Percentiles rank a stretch among this genome's conserved stretches.
Evolutionary conservation across 2,113 vertebrate genomes (phyloP).

Genomic region (Rhea americana): DNA sequence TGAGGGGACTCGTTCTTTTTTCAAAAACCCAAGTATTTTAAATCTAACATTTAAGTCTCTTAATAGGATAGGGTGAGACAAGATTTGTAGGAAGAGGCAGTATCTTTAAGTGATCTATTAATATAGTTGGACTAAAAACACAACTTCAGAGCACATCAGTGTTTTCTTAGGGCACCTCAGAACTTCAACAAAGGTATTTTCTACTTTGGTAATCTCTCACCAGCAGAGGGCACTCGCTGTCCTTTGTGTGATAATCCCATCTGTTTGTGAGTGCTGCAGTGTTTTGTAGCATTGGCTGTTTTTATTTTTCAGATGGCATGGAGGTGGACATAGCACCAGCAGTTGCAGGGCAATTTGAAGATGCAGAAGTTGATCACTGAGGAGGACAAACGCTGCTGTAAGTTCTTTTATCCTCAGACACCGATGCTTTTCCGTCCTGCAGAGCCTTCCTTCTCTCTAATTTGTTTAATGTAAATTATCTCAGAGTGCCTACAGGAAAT

Average conservation of each 20-base stretch:
- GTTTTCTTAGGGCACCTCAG: fast-evolving
- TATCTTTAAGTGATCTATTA: fast-evolving
- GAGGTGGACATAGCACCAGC: constrained; percentile 87
- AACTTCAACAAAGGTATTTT: background rate
- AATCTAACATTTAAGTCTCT: background rate
- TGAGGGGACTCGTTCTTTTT: fast-evolving
- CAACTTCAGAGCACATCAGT: fast-evolving
- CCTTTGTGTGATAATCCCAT: background rate
- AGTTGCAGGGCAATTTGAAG: constrained; percentile 94
- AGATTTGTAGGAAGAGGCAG: background rate
- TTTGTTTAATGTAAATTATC: background rate
- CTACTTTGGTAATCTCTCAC: background rate
- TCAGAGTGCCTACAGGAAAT: background rate
- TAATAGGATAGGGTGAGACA: background rate
- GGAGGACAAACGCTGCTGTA: constrained; percentile 41
- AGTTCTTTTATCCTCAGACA: constrained; percentile 28
- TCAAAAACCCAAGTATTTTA: background rate
- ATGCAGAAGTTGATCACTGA: constrained; percentile 96
- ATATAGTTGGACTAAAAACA: background rate
- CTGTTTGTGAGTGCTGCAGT: fast-evolving
- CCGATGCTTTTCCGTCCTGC: background rate
- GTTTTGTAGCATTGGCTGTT: fast-evolving
- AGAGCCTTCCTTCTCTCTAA: background rate
- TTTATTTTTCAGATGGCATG: constrained; percentile 86
- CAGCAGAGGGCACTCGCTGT: constrained; percentile 30